phyloP scores from a whole-genome alignment of 2,113 vertebrate genomes.

The Aythya baeri region DNA sequence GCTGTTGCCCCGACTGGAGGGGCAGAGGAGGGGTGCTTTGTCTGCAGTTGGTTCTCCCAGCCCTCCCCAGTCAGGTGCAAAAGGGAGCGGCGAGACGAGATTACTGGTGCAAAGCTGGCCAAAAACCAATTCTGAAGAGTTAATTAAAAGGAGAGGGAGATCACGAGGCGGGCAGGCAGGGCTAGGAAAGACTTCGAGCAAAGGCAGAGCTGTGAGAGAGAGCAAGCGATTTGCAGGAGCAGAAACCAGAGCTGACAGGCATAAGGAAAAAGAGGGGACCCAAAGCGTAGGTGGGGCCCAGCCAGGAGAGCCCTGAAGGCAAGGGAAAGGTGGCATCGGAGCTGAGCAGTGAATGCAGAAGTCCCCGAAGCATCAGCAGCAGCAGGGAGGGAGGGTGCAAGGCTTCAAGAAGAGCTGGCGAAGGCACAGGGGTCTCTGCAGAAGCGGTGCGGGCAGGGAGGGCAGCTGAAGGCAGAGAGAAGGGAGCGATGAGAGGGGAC shows the following conservation, averaged over 20 bases:
- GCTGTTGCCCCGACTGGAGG: constrained; percentile 31
- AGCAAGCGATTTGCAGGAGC: background rate
- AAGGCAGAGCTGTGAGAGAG: constrained; percentile 17
- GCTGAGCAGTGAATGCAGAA: background rate
- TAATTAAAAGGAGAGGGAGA: constrained; percentile 45
- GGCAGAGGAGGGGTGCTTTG: background rate
- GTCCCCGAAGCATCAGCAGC: background rate
- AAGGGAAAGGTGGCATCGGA: constrained; percentile 16
- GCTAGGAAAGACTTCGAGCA: constrained; percentile 1
- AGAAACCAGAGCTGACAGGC: background rate
- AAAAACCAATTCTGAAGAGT: constrained; percentile 46
- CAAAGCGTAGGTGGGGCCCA: background rate
- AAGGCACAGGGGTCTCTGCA: background rate
- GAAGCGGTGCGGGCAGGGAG: background rate
- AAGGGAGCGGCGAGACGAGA: constrained; percentile 55
- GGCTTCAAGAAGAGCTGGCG: background rate
- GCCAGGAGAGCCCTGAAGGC: constrained; percentile 16
- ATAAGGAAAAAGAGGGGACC: background rate
- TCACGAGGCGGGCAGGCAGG: constrained; percentile 53
- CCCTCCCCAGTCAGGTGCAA: constrained; percentile 57
- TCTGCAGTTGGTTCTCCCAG: constrained; percentile 47
- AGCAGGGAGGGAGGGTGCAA: background rate
- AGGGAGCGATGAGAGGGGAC: background rate
- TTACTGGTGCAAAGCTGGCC: constrained; percentile 49
- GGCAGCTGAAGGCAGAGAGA: background rate